Percentiles rank a stretch among this genome's conserved stretches.
Evolutionary conservation across 1,140 invertebrate genomes (phyloP).

Genomic region (Bombus confusus): DNA sequence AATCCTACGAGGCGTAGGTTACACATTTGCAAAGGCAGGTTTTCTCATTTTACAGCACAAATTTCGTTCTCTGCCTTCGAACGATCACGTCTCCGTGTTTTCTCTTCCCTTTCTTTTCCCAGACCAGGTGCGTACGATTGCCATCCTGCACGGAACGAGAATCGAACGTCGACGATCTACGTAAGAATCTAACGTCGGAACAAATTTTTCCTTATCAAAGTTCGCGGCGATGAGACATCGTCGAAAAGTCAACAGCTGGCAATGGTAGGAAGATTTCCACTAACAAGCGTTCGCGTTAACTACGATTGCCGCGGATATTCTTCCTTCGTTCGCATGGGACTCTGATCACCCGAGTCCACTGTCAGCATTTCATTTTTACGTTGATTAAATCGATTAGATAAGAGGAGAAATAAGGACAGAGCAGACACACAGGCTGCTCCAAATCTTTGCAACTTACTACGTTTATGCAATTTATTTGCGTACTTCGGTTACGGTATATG

Average conservation of each 20-base stretch:
- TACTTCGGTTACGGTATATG: not conserved
- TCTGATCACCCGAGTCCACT: slow-evolving; percentile 30
- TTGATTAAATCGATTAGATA: slow-evolving; percentile 64
- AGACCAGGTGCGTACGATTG: no score
- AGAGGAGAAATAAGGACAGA: slow-evolving; percentile 4
- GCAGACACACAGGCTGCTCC: not conserved
- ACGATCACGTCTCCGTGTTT: not conserved
- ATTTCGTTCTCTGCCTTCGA: no score
- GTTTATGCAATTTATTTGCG: not conserved
- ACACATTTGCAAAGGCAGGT: no score
- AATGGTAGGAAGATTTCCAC: slow-evolving; percentile 65
- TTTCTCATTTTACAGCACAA: no score
- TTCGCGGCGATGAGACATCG: slow-evolving; percentile 16
- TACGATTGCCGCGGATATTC: not conserved
- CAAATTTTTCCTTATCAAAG: slow-evolving; percentile 41
- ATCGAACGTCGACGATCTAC: not conserved
- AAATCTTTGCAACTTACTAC: not conserved
- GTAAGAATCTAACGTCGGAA: no score
- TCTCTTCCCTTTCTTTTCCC: not conserved
- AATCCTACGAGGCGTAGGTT: no score
- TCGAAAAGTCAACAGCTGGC: slow-evolving; percentile 36
- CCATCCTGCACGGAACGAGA: no score
- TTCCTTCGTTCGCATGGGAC: slow-evolving; percentile 69
- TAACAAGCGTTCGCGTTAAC: not conserved
- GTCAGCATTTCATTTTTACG: slow-evolving; percentile 53